Base-by-base conservation (phyloP, 1,140 invertebrate species). In the Camponotus vicinus region DNA sequence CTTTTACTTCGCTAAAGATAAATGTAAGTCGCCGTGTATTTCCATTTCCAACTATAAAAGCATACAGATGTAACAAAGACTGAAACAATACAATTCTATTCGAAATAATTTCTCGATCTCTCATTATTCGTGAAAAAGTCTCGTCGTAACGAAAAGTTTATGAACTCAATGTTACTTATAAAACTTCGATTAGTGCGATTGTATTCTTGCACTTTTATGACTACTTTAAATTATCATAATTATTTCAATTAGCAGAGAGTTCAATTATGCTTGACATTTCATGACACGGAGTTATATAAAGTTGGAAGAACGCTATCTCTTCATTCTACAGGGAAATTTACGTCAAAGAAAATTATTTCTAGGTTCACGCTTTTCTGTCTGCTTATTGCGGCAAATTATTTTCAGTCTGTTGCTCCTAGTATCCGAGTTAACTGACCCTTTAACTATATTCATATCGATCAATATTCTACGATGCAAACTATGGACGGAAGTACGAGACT, bases 1-100 rank as follows among this genome's bases (percentile, higher is more conserved):
- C 80, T 83, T 52, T 77, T 80, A 82, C 63, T 85, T 87, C 71
- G 76, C 67, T 49, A 59, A 86, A 85, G 66, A 90, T 87, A 89
- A 91, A 89, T 89, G 78, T 89, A 73, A 79, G 40, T 52, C 45
- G 18, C 37, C 42, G 32, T 52, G 49, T 52, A 52, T 77, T 90
- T 90, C 55, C 45, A 7, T 52, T 27, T 45, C 32, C 7, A 45
- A 63, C 49, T 34, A 34, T 73, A 57, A 45, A 67, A 42, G 64
- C 55, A 64, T 71, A 45, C 15, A 40, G 45, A 70, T 18, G 15
- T 32, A 2, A 32, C 67, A 73, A 66, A 73, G 15, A 52, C 8
- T 34, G 15, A 34, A 66, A 57, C 66, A 77, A 85, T 77, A 77
- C 64, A 84, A 77, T 63, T 77, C 40, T 66, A 55, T 64, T 66